Percentiles rank a stretch among this genome's conserved stretches.
Evolutionary conservation across 2,888 invertebrate species (phyloP).

Genomic region (Halictus ligatus): DNA sequence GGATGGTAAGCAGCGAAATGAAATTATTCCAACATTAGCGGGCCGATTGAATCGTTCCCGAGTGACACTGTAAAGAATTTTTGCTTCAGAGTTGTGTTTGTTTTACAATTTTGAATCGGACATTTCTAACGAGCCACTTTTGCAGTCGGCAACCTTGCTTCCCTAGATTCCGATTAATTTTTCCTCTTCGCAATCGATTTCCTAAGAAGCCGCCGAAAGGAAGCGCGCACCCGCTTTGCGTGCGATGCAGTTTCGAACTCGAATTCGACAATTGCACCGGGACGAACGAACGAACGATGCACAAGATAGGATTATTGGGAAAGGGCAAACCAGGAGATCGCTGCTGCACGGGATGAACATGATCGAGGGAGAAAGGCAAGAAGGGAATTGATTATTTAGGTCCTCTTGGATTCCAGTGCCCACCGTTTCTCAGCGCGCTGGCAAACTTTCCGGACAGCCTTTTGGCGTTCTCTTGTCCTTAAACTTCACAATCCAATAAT

Average conservation of each 20-base stretch:
- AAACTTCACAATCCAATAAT: constrained; percentile 11
- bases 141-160: no score
- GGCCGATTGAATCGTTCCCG: no score
- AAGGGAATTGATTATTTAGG: constrained; percentile 46
- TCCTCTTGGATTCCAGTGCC: neutral
- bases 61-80: no score
- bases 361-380: constrained; percentile 26
- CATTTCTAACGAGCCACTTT: no score
- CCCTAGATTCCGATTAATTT: no score
- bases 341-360: constrained; percentile 27
- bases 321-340: constrained; percentile 39
- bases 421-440: neutral
- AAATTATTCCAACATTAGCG: no score
- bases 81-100: no score
- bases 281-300: constrained; percentile 17
- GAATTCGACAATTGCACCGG: constrained; percentile 20
- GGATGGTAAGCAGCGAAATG: no score
- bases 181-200: neutral
- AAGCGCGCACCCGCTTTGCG: constrained; percentile 23
- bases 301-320: constrained; percentile 31
- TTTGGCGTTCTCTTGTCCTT: constrained; percentile 17
- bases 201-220: neutral
- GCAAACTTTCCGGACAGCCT: constrained; percentile 7
- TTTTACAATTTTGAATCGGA: no score
- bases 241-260: constrained; percentile 46